Conservation (phyloP, 2,888 invertebrate species). For the Andrena fulva region DNA sequence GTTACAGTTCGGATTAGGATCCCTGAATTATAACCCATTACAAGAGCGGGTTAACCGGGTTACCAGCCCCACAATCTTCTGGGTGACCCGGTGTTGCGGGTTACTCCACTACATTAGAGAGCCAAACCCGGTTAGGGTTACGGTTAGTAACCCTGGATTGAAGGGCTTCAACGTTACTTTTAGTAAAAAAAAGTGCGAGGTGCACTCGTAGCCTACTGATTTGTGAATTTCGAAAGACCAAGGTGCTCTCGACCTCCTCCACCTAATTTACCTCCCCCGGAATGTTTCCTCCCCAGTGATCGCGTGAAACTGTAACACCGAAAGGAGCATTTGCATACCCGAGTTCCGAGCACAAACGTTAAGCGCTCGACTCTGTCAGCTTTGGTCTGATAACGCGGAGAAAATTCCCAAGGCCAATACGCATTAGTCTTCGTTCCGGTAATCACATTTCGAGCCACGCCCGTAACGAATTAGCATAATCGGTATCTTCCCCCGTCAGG, state of each 20-base stretch:
- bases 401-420: slow-evolving; percentile 31
- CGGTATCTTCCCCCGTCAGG: slow-evolving; percentile 24
- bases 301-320: not conserved
- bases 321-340: not conserved
- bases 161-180: too few relatives aligned
- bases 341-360: not conserved
- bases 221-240: not conserved
- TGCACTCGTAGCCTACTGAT: too few relatives aligned
- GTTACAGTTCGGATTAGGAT: too few relatives aligned
- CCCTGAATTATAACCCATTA: too few relatives aligned
- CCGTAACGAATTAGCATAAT: slow-evolving; percentile 46
- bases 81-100: too few relatives aligned
- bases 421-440: slow-evolving; percentile 33
- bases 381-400: slow-evolving; percentile 10
- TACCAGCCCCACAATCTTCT: too few relatives aligned
- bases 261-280: not conserved
- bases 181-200: too few relatives aligned
- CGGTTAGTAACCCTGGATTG: too few relatives aligned
- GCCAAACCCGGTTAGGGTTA: too few relatives aligned
- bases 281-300: not conserved
- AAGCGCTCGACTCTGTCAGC: not conserved
- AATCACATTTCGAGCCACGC: slow-evolving; percentile 46
- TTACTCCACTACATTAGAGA: too few relatives aligned
- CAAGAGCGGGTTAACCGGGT: too few relatives aligned
- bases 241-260: not conserved